Conservation (phyloP, 2,888 invertebrate genomes). For the Harpalus rufipes region DNA sequence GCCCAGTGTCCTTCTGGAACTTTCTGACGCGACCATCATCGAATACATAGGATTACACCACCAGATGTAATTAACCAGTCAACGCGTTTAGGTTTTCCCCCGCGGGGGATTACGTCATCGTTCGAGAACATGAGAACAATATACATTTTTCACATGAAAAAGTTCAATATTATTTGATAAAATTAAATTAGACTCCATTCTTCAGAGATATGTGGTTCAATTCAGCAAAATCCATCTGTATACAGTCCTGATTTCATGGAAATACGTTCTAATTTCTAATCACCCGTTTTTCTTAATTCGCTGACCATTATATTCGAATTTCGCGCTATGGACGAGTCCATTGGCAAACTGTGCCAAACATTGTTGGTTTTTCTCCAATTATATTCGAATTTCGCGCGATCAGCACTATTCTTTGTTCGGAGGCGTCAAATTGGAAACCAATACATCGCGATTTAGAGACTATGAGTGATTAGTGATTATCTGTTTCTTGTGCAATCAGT, state of each 20-base stretch:
- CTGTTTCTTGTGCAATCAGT: constrained; percentile 45
- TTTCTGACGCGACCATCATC: too few species aligned
- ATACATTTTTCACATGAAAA: too few species aligned
- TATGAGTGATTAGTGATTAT: constrained; percentile 17
- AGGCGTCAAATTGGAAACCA: constrained; percentile 39
- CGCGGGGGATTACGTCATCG: too few species aligned
- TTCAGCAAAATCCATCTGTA: not conserved
- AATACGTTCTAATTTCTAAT: not conserved
- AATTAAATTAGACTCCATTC: too few species aligned
- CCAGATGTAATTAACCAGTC: too few species aligned
- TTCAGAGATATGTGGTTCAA: too few species aligned
- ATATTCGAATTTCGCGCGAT: constrained; percentile 48
- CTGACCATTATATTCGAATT: constrained; percentile 8
- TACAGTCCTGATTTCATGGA: not conserved
- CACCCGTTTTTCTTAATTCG: constrained; percentile 10
- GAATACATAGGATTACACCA: too few species aligned
- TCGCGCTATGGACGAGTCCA: not conserved
- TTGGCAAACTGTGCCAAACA: constrained; percentile 4
- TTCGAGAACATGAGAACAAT: too few species aligned
- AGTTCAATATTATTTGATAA: too few species aligned
- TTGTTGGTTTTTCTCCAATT: constrained; percentile 39
- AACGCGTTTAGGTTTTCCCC: too few species aligned
- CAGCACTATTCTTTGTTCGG: constrained; percentile 29
- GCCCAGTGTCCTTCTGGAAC: too few species aligned
- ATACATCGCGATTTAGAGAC: constrained; percentile 8